These are phyloP conservation scores for Leptestheria dahalacensis DNA, from an alignment of 1,140 invertebrate genomes.

Conservation along the genomic window DNA sequence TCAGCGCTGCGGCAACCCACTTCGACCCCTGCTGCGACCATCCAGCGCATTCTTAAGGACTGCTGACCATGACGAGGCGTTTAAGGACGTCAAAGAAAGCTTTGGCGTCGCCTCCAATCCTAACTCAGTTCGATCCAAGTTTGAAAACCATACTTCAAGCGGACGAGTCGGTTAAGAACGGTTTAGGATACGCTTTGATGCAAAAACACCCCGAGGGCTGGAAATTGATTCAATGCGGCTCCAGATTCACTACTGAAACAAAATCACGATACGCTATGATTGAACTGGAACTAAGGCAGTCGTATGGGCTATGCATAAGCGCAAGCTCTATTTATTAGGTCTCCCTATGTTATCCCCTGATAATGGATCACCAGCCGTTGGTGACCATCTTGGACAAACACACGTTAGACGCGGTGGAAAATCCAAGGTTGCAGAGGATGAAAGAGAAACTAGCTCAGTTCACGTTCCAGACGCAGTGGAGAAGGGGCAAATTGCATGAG, in stretches of 20 bases:
- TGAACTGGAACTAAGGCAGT: slow-evolving; percentile 16
- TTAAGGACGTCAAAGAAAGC: background rate
- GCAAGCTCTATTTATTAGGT: slow-evolving; percentile 14
- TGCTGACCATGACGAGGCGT: slow-evolving; percentile 10
- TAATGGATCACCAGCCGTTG: slow-evolving; percentile 17
- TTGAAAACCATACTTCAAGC: slow-evolving; percentile 17
- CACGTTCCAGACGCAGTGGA: slow-evolving; percentile 10
- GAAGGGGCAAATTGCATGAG: slow-evolving; percentile 8
- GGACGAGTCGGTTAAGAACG: slow-evolving; percentile 14
- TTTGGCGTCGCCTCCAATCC: slow-evolving; percentile 2
- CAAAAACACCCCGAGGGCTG: slow-evolving; percentile 12
- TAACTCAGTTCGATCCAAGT: slow-evolving; percentile 14
- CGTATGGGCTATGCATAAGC: slow-evolving; percentile 17
- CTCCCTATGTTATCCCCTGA: slow-evolving; percentile 15
- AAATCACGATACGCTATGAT: slow-evolving; percentile 18
- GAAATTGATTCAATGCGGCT: slow-evolving; percentile 17
- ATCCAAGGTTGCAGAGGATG: slow-evolving; percentile 17
- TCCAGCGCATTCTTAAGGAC: slow-evolving; percentile 7
- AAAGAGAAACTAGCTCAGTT: slow-evolving; percentile 4
- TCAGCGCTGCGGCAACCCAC: background rate
- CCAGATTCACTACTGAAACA: slow-evolving; percentile 8
- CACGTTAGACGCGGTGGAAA: slow-evolving; percentile 7
- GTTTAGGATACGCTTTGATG: slow-evolving; percentile 15
- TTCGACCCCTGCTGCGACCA: slow-evolving; percentile 5
- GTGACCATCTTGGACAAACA: slow-evolving; percentile 15